Evolutionary conservation across 2,113 vertebrate species (phyloP), one percentile per base, ranked within the genome.

Genomic region (Salvelinus fontinalis): DNA sequence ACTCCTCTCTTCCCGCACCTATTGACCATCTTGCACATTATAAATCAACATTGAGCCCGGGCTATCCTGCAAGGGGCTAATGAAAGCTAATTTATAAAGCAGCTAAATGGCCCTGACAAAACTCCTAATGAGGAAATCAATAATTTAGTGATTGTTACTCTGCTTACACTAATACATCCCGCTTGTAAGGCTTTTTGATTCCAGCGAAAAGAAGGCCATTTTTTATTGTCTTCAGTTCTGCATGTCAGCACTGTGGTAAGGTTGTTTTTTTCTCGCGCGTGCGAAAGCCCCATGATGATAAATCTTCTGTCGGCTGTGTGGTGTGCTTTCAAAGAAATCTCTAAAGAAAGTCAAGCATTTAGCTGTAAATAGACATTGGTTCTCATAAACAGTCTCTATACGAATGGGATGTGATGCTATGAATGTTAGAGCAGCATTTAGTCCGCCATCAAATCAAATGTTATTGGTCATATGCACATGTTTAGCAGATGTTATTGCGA

Each of bases 81-180:
- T 85, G 86, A 94, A 93, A 93, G 92, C 95, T 95, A 95, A 96
- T 97, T 96, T 97, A 95, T 97, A 96, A 97, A 94, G 90, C 91
- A 87, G 83, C 92, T 96, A 95, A 96, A 95, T 95, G 95, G 96
- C 95, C 94, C 97, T 98, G 97, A 97, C 95, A 96, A 96, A 94
- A 95, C 94, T 92, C 88, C 90, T 95, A 89, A 94, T 94, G 93
- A 94, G 92, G 88, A 88, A 93, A 98, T 98, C 95, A 85, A 98
- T 99, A 96, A 93, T 93, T 94, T 83, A 94, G 94, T 94, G 95
- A 97, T 97, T 96, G 95, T 95, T 92, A 91, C 94, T 94, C 94
- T 95, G 90, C 95, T 95, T 95, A 94, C 92, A 94, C 91, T 94
- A 95, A 95, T 94, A 95, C 89, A 88, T 91, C 82, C 79, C 80